These are phyloP conservation scores for Diplosoma virens DNA, from an alignment of 23 tunicate genomes.

Conservation along the genomic window DNA sequence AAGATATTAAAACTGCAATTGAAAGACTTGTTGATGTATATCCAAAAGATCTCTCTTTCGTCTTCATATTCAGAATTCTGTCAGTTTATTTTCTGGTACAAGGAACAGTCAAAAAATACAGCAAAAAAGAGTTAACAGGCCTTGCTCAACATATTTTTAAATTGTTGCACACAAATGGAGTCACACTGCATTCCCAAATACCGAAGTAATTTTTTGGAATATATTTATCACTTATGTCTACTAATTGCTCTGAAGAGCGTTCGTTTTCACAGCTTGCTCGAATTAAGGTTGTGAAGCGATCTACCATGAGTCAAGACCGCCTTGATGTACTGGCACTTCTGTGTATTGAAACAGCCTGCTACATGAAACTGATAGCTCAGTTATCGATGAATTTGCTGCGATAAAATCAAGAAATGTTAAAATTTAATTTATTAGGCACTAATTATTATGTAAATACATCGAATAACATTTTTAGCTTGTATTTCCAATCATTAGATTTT, in stretches of 20 bases:
- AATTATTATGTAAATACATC: too few relatives aligned
- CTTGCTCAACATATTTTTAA: slow-evolving; percentile 9
- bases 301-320: not conserved
- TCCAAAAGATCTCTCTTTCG: not conserved
- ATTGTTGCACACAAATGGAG: slow-evolving; percentile 15
- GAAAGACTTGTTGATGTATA: not conserved
- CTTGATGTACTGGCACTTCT: slow-evolving; percentile 7
- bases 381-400: too few relatives aligned
- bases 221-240: slow-evolving; percentile 3
- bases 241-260: slow-evolving; percentile 16
- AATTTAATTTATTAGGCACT: too few relatives aligned
- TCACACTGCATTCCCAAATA: slow-evolving; percentile 6
- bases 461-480: too few relatives aligned
- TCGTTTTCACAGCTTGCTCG: slow-evolving; percentile 22
- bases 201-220: not conserved
- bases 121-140: not conserved
- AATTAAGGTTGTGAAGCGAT: slow-evolving; percentile 2
- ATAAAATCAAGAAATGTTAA: too few relatives aligned
- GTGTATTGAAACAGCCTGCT: too few relatives aligned
- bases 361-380: too few relatives aligned
- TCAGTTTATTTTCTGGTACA: too few relatives aligned
- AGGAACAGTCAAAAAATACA: not conserved
- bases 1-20: slow-evolving; percentile 14
- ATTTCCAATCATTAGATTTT: too few relatives aligned
- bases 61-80: not conserved